phyloP scores from a whole-genome alignment of 2,113 vertebrate species.

The Xyliphius kryptos region DNA sequence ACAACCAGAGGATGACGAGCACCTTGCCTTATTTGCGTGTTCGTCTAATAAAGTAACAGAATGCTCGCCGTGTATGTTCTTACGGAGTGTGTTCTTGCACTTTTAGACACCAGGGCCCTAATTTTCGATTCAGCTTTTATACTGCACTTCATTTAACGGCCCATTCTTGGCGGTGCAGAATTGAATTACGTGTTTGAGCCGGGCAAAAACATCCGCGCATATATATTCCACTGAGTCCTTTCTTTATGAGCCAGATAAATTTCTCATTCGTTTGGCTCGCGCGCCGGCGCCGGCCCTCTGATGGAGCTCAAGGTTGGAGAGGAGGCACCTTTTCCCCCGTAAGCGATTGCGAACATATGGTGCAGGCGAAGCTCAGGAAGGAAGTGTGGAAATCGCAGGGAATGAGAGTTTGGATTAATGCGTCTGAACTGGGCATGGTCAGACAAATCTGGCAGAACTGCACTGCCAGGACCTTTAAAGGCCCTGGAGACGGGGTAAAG shows the following conservation, averaged over 20 bases:
- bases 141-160: constrained; percentile 19
- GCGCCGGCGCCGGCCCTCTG: constrained; percentile 50
- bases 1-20: constrained; percentile 25
- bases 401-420: constrained; percentile 72
- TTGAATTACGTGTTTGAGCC: constrained; percentile 35
- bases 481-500: constrained; percentile 53
- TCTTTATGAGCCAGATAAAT: constrained; percentile 47
- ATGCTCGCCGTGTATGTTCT: no score
- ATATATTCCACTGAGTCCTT: constrained; percentile 31
- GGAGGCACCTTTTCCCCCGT: constrained; percentile 52
- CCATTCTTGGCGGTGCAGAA: constrained; percentile 27
- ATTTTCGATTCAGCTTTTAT: constrained; percentile 20
- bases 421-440: constrained; percentile 64
- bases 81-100: neutral
- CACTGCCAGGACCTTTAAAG: constrained; percentile 56
- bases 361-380: constrained; percentile 48
- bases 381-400: constrained; percentile 68
- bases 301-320: constrained; percentile 52
- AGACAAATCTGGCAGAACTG: constrained; percentile 63
- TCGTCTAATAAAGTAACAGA: constrained; percentile 28
- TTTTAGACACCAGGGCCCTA: constrained; percentile 28
- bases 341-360: constrained; percentile 65
- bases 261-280: constrained; percentile 46
- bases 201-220: constrained; percentile 27
- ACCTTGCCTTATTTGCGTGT: constrained; percentile 20